Evolutionary conservation across 2,888 invertebrate species (phyloP), one percentile per base, ranked within the genome.

Genomic region (Arctia plantaginis): DNA sequence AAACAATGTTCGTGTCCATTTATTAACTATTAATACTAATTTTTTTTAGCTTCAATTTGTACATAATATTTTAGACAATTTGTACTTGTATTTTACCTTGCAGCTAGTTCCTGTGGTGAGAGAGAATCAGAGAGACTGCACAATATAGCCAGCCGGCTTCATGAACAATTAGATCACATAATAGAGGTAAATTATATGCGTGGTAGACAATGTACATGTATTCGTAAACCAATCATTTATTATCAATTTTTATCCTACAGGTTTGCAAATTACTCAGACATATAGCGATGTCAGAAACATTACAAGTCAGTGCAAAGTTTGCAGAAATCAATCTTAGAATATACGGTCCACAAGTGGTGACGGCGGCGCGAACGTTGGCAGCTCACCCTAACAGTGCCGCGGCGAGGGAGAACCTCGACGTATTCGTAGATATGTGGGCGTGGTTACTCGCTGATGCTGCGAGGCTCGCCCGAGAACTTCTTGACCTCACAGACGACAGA

Each of bases 121-220:
- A 95, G 95, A 95, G 95, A 95, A 96, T 97, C 98, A 88, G 98
- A 99, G 92, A 97, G 98, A 92, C 97, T 99, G 88, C 98, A 99
- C 93, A 99, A 98, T 93, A 98, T 98, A 93, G 98, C 99, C 88
- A 98, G 99, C 95, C 98, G 98, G 94, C 99, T 99, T 93, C 98
- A 98, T 92, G 99, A 99, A 94, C 99, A 99, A 94, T 98, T 99
- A 91, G 99, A 99, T 95, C 99, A 99, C 94, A 98, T 99, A 90
- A 98, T 99, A 93, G 99, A 99, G 97, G 99, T 99, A 89, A 87
- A 88, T 87, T 75, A 72, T 30, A 8, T 62, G 15, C 62, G 18
- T 62, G 35, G 72, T 72, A 47, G 1, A 41, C 20, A 23, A 35
- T 35, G 55, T 47, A 35, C 33, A 62, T 30, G 18, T 30, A 23